Percentiles rank a stretch among this genome's conserved stretches.
Conservation (phyloP, 2,888 invertebrate species). For the Hanleya hanleyi region DNA sequence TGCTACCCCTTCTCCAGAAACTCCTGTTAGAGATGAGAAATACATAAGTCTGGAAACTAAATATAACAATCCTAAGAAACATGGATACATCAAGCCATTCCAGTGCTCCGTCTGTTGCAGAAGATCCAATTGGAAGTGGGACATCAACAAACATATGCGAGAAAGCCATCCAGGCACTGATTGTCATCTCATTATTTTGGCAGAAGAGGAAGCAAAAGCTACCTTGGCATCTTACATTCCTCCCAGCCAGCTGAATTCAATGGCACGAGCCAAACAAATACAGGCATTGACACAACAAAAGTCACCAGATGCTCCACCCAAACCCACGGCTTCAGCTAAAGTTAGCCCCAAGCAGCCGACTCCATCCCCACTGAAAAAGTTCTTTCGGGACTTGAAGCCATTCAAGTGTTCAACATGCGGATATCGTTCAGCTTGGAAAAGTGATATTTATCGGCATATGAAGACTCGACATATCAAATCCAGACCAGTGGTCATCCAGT, state of each 20-base stretch:
- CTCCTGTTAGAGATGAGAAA: not conserved
- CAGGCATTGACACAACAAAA: not conserved
- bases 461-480: slow-evolving; percentile 74
- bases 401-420: slow-evolving; percentile 95
- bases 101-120: slow-evolving; percentile 96
- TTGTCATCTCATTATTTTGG: slow-evolving; percentile 50
- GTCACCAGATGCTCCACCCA: not conserved
- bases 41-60: slow-evolving; percentile 25
- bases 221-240: slow-evolving; percentile 45
- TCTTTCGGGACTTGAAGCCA: slow-evolving; percentile 74
- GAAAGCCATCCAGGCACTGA: slow-evolving; percentile 58
- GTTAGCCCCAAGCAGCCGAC: not conserved
- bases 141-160: slow-evolving; percentile 94
- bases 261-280: slow-evolving; percentile 3
- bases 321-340: not conserved
- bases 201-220: slow-evolving; percentile 64
- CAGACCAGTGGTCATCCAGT: slow-evolving; percentile 46
- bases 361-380: not conserved
- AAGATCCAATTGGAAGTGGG: slow-evolving; percentile 98
- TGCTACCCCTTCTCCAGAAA: not conserved
- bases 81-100: slow-evolving; percentile 79
- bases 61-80: slow-evolving; percentile 51
- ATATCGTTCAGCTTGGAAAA: slow-evolving; percentile 96
- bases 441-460: slow-evolving; percentile 97
- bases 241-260: not conserved